phyloP scores from a whole-genome alignment of 2,888 invertebrate species.

The Ypsolopha sequella region DNA sequence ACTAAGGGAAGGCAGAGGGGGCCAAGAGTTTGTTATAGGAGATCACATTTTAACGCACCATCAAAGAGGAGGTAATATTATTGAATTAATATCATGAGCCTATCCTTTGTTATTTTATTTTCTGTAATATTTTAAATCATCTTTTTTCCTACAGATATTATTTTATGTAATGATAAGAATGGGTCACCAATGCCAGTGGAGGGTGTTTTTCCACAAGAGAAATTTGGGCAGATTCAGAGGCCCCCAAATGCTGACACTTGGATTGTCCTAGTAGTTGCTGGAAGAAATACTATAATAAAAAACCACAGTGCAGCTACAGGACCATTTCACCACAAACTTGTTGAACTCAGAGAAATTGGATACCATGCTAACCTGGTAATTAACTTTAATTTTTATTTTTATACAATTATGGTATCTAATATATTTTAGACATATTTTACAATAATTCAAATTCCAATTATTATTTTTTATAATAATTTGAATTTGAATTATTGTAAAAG shows the following conservation, averaged over 20 bases:
- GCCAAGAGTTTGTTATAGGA: slow-evolving; percentile 49
- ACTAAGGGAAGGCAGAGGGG: slow-evolving; percentile 56
- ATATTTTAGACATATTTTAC: slow-evolving; percentile 4
- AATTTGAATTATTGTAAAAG: too few relatives aligned
- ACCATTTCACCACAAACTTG: slow-evolving; percentile 69
- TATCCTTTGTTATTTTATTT: slow-evolving; percentile 1
- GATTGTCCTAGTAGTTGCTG: slow-evolving; percentile 71
- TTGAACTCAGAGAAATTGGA: slow-evolving; percentile 73
- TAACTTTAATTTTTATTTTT: slow-evolving; percentile 6
- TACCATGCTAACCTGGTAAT: slow-evolving; percentile 70
- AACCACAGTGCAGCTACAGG: slow-evolving; percentile 67
- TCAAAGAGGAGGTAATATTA: slow-evolving; percentile 65
- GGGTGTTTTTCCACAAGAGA: slow-evolving; percentile 50
- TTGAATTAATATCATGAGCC: background rate
- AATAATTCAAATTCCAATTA: too few relatives aligned
- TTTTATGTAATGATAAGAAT: slow-evolving; percentile 68
- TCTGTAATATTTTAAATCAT: background rate
- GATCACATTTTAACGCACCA: slow-evolving; percentile 79
- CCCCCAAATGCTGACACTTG: slow-evolving; percentile 51
- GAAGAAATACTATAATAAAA: slow-evolving; percentile 72
- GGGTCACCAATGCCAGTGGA: slow-evolving; percentile 60
- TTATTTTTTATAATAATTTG: too few relatives aligned
- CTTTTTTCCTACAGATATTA: slow-evolving; percentile 59
- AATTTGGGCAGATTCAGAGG: slow-evolving; percentile 51
- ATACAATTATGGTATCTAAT: slow-evolving; percentile 2